Evolutionary conservation across 2,113 vertebrate genomes (phyloP).

Genomic region (Chloebia gouldiae): DNA sequence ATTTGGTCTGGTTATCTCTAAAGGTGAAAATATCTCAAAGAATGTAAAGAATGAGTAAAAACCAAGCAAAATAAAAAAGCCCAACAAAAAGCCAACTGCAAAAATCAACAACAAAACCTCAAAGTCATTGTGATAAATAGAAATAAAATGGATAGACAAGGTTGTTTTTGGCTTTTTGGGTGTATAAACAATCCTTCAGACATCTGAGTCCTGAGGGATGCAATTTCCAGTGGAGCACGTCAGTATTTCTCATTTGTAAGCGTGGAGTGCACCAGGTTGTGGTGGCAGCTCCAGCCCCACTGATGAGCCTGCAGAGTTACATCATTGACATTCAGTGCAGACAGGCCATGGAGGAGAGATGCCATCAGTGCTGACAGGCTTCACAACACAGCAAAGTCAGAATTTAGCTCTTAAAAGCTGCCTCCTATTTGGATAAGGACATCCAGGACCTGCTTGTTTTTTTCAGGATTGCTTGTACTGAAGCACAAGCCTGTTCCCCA

Average conservation of each 20-base stretch:
- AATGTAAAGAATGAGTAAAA: background rate
- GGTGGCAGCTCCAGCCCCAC: background rate
- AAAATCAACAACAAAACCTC: background rate
- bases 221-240: background rate
- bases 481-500: background rate
- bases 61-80: background rate
- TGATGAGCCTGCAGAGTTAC: fast-evolving
- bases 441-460: background rate
- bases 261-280: background rate
- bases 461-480: background rate
- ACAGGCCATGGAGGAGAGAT: background rate
- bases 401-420: background rate
- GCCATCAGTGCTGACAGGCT: background rate
- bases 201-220: background rate
- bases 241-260: background rate
- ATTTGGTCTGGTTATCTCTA: background rate
- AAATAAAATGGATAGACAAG: fast-evolving
- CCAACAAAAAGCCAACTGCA: background rate
- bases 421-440: background rate
- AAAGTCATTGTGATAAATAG: background rate
- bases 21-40: background rate
- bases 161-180: background rate
- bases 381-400: background rate
- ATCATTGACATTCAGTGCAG: background rate
- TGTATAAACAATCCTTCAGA: background rate